Percentiles rank a stretch among this genome's conserved stretches.
phyloP scores from a whole-genome alignment of 2,113 vertebrate species.

The Haliaeetus leucogaster region DNA sequence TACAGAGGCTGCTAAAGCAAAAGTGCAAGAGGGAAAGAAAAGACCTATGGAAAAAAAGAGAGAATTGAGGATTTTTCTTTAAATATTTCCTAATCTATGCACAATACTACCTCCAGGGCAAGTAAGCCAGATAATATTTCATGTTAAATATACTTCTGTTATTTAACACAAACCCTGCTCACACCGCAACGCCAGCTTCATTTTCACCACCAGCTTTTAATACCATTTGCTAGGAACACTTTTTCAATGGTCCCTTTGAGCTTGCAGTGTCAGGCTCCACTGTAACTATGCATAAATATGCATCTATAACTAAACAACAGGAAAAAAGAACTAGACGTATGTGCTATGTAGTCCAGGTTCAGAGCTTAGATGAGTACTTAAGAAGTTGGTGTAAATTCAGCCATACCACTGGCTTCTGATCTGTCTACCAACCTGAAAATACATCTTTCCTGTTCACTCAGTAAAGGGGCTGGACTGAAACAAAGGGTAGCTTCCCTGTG shows the following conservation, averaged over 20 bases:
- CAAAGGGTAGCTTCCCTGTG: not conserved
- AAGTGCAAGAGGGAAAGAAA: not conserved
- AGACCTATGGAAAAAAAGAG: not conserved
- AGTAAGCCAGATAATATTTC: not conserved
- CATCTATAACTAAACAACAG: not conserved
- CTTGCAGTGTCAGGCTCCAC: not conserved
- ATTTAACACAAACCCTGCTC: not conserved
- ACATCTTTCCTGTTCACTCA: not conserved
- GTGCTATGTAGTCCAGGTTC: not conserved
- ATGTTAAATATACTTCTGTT: not conserved
- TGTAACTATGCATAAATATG: not conserved
- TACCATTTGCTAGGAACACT: not conserved
- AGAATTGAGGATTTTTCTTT: not conserved
- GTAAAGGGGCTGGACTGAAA: not conserved
- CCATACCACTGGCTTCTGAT: not conserved
- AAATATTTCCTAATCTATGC: not conserved
- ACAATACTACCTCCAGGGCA: not conserved
- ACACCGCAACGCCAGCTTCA: not conserved
- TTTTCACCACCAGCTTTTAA: not conserved
- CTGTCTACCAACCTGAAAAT: not conserved
- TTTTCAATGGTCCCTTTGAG: not conserved
- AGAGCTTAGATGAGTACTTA: not conserved
- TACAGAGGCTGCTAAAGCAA: not conserved
- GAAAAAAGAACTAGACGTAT: not conserved
- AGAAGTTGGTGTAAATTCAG: not conserved